Percentiles rank a stretch among this genome's conserved stretches.
Evolutionary conservation across 1,140 invertebrate species (phyloP).

Genomic region (Apis florea): DNA sequence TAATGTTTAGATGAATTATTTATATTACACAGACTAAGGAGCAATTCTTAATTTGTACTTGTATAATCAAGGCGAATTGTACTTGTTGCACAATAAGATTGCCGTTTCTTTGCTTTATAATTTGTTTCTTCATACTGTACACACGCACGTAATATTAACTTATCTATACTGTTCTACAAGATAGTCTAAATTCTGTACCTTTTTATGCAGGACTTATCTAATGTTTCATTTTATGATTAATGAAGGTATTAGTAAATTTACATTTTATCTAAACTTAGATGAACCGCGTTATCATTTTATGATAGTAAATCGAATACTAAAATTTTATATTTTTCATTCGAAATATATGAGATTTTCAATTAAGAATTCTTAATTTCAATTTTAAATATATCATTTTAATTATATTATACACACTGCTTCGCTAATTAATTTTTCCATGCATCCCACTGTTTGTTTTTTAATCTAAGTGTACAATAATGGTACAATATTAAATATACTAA

Average conservation of each 20-base stretch:
- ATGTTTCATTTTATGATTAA: background rate
- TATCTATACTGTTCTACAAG: constrained; percentile 61
- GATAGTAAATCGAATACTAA: constrained; percentile 28
- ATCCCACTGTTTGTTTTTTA: constrained; percentile 47
- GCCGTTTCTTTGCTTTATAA: constrained; percentile 31
- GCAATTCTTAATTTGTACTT: constrained; percentile 65
- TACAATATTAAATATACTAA: constrained; percentile 50
- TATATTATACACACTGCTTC: constrained; percentile 31
- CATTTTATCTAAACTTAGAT: constrained; percentile 26
- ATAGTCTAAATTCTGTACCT: constrained; percentile 29
- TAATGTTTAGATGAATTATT: constrained; percentile 55
- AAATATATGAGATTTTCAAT: constrained; percentile 19
- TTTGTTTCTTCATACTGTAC: constrained; percentile 56
- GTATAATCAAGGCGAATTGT: constrained; percentile 61
- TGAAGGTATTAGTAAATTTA: constrained; percentile 24
- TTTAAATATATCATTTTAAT: constrained; percentile 43
- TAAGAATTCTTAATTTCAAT: constrained; percentile 19
- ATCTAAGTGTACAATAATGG: constrained; percentile 35
- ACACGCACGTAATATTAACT: constrained; percentile 55
- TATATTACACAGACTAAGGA: constrained; percentile 66
- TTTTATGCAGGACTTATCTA: constrained; percentile 30
- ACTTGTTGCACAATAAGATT: constrained; percentile 54
- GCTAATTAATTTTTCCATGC: constrained; percentile 44
- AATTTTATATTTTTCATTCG: constrained; percentile 22
- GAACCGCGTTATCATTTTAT: background rate